phyloP scores from a whole-genome alignment of 1,140 invertebrate genomes.

The Aphelenchoides besseyi region DNA sequence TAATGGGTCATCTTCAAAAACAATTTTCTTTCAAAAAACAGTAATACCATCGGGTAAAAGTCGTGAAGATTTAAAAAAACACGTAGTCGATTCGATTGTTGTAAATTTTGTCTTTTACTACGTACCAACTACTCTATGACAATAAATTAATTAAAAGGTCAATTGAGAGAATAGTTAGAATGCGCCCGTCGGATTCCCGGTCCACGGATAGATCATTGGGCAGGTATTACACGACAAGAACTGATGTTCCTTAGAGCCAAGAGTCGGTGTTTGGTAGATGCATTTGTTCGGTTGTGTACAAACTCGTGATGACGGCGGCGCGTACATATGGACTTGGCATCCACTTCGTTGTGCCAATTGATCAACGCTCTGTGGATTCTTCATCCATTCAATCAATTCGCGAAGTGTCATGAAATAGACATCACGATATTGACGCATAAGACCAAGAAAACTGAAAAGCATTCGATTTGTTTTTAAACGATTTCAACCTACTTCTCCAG shows the following conservation, averaged over 20 bases:
- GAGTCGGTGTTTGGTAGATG: constrained; percentile 31
- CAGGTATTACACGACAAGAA: constrained; percentile 38
- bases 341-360: constrained; percentile 15
- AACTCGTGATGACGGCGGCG: background rate
- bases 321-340: constrained; percentile 12
- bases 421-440: constrained; percentile 38
- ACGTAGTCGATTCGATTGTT: no score
- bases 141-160: no score
- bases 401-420: constrained; percentile 50
- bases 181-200: constrained; percentile 28
- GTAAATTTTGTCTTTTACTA: no score
- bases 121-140: no score
- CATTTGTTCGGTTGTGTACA: constrained; percentile 41
- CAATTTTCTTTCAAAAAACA: no score
- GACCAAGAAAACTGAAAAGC: constrained; percentile 26
- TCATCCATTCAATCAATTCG: constrained; percentile 50
- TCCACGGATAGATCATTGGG: constrained; percentile 36
- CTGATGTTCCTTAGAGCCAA: constrained; percentile 28
- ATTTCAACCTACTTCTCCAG: constrained; percentile 20
- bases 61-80: no score
- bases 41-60: no score
- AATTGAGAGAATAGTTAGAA: background rate
- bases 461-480: background rate
- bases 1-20: no score
- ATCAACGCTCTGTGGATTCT: constrained; percentile 33